These are phyloP conservation scores for Nomada goodeniana DNA, from an alignment of 2,888 invertebrate species.

Conservation along the genomic window DNA sequence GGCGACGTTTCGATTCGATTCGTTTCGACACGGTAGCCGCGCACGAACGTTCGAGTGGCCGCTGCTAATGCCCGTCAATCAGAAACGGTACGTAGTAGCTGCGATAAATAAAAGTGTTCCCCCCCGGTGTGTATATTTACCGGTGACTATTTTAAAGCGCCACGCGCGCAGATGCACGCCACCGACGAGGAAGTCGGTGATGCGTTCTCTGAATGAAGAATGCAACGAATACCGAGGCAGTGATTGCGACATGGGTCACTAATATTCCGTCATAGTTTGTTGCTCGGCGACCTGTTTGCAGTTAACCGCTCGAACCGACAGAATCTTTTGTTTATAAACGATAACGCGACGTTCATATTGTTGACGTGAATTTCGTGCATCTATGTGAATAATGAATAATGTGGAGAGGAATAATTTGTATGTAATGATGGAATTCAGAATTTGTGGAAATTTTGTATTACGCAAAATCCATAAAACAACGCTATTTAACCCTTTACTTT, in stretches of 20 bases:
- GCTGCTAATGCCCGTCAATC: slow-evolving; percentile 43
- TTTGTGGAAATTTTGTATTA: too few relatives aligned
- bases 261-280: slow-evolving; percentile 41
- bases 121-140: slow-evolving; percentile 48
- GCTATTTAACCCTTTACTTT: too few relatives aligned
- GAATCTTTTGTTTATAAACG: slow-evolving; percentile 19
- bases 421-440: too few relatives aligned
- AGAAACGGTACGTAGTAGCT: slow-evolving; percentile 39
- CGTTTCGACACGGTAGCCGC: slow-evolving; percentile 26
- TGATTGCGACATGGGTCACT: slow-evolving; percentile 45
- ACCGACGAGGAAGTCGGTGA: slow-evolving; percentile 43
- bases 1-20: slow-evolving; percentile 33
- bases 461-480: too few relatives aligned
- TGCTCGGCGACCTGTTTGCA: slow-evolving; percentile 29
- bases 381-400: too few relatives aligned
- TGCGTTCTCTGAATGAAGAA: slow-evolving; percentile 54
- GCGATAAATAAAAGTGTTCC: slow-evolving; percentile 51
- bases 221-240: slow-evolving; percentile 32
- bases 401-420: too few relatives aligned
- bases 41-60: slow-evolving; percentile 27
- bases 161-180: slow-evolving; percentile 44
- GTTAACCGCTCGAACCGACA: background rate
- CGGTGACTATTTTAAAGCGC: slow-evolving; percentile 62
- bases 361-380: background rate
- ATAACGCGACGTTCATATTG: background rate